A percentile compares a stretch with the other conserved stretches of the same genome.
Conservation (phyloP, 1,140 invertebrate species). For the Trinorchestia longiramus region DNA sequence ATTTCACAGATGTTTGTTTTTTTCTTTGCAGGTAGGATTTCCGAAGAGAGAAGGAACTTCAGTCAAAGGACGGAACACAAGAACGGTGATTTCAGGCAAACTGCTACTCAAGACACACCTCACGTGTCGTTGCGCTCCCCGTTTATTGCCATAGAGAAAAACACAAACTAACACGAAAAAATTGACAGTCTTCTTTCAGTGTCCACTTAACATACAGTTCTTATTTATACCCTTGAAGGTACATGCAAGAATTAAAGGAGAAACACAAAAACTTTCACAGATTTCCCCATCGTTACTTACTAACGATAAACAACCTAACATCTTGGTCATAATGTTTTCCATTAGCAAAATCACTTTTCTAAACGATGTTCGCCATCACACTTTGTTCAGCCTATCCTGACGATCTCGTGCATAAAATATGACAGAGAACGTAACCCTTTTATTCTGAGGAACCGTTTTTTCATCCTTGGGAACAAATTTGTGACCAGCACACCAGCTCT, state of each 20-base stretch:
- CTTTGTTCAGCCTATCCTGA: neutral
- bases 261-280: neutral
- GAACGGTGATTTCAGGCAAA: neutral
- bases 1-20: neutral
- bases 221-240: neutral
- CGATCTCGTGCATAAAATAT: neutral
- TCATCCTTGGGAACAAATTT: neutral
- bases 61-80: neutral
- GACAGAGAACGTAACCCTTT: neutral
- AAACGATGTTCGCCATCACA: neutral
- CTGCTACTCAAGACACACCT: neutral
- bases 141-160: neutral
- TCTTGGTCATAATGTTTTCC: neutral
- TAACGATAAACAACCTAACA: neutral
- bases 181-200: neutral
- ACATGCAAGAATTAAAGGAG: neutral
- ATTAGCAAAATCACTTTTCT: constrained; percentile 2
- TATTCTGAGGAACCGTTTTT: neutral
- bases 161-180: neutral
- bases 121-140: no score
- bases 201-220: neutral
- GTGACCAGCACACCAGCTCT: neutral
- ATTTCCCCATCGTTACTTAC: neutral
- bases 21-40: neutral
- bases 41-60: neutral